phyloP scores from a whole-genome alignment of 1,140 invertebrate species.

The Drosophila oshimai region DNA sequence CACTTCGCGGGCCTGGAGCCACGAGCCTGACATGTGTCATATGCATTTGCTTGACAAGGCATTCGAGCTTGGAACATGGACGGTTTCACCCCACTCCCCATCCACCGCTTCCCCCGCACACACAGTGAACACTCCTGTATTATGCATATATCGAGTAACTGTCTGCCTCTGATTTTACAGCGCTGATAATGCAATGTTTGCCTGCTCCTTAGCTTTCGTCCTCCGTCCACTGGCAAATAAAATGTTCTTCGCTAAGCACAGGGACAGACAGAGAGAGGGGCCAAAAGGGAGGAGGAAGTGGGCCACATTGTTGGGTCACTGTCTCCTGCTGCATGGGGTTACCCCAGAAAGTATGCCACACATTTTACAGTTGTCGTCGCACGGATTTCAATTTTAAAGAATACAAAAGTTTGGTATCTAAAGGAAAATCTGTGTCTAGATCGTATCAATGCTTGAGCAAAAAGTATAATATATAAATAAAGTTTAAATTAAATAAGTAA shows the following conservation, averaged over 20 bases:
- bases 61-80: slow-evolving; percentile 48
- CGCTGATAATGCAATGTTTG: slow-evolving; percentile 46
- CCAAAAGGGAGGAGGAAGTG: neutral
- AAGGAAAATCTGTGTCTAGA: too few relatives aligned
- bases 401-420: too few relatives aligned
- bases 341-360: slow-evolving; percentile 22
- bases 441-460: too few relatives aligned
- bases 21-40: slow-evolving; percentile 65
- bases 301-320: neutral
- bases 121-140: neutral
- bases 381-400: neutral
- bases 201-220: slow-evolving; percentile 10
- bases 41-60: slow-evolving; percentile 62
- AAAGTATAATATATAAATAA: too few relatives aligned
- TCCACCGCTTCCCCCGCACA: neutral
- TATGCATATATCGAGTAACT: slow-evolving; percentile 59
- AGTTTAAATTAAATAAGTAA: too few relatives aligned
- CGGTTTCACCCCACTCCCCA: neutral
- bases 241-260: slow-evolving; percentile 38
- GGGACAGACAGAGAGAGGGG: neutral
- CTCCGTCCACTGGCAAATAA: slow-evolving; percentile 15
- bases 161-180: slow-evolving; percentile 60
- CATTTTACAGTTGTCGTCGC: neutral
- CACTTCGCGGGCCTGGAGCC: slow-evolving; percentile 37
- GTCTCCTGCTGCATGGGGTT: neutral